Conservation (phyloP, 2,113 vertebrate genomes). For the Athene cunicularia region DNA sequence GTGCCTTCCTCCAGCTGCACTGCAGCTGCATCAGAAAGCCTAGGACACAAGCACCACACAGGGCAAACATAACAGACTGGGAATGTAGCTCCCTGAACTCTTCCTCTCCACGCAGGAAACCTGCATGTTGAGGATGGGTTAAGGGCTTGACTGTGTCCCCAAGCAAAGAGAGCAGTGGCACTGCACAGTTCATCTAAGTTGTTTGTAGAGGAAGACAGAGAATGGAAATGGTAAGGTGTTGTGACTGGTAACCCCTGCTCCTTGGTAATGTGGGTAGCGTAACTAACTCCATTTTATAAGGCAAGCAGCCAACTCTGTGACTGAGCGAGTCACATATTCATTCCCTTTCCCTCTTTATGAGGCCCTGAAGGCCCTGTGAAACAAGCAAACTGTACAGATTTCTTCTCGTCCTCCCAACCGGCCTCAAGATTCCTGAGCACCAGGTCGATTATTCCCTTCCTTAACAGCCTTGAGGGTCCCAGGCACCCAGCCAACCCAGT, state of each 20-base stretch:
- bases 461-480: neutral
- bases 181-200: neutral
- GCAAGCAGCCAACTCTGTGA: neutral
- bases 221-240: neutral
- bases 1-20: neutral
- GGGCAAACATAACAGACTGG: neutral
- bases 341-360: neutral
- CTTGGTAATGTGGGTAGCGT: neutral
- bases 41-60: neutral
- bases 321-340: rapidly evolving
- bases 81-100: neutral
- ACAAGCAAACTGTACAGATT: neutral
- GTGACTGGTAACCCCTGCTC: neutral
- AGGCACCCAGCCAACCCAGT: neutral
- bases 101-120: neutral
- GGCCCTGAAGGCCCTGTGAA: neutral
- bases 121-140: neutral
- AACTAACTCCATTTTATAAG: neutral
- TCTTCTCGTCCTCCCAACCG: neutral
- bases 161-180: neutral
- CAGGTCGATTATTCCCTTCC: neutral
- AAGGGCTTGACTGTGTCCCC: neutral
- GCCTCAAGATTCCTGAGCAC: neutral
- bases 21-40: neutral
- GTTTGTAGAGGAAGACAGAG: neutral